Conservation (phyloP, 2,113 vertebrate genomes). For the Scortum barcoo region DNA sequence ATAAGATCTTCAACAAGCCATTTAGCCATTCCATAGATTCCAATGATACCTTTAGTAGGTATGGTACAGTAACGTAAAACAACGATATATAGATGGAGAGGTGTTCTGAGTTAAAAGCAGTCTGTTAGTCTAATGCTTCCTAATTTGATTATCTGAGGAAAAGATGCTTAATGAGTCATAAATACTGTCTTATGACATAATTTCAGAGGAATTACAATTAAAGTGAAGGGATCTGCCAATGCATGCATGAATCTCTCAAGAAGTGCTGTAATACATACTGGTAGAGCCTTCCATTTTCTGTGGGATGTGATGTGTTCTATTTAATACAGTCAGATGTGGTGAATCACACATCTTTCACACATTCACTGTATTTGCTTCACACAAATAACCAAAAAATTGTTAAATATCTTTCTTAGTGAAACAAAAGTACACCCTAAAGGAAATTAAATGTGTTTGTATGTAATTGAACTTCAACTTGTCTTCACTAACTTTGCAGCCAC, state of each 20-base stretch:
- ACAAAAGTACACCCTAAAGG: background rate
- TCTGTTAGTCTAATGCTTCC: no score
- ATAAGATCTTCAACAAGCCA: slow-evolving; percentile 20
- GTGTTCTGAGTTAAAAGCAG: background rate
- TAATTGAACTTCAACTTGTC: background rate
- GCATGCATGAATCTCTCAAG: background rate
- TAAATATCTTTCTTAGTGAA: background rate
- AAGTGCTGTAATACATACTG: background rate
- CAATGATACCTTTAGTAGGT: slow-evolving; percentile 25
- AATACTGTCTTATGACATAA: background rate
- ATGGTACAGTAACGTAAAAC: background rate
- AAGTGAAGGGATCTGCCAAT: background rate
- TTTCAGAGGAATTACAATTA: background rate
- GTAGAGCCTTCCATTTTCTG: background rate
- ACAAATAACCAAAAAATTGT: background rate
- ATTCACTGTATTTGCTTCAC: background rate
- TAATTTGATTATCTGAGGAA: background rate
- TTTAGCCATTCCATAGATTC: slow-evolving; percentile 63
- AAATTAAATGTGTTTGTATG: background rate
- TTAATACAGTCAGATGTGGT: background rate
- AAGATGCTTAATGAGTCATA: background rate
- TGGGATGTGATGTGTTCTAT: background rate
- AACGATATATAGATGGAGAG: background rate
- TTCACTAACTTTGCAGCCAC: background rate
- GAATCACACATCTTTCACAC: background rate